Base-by-base conservation (phyloP, 1,140 invertebrate species). In the Neodiprion fabricii region DNA sequence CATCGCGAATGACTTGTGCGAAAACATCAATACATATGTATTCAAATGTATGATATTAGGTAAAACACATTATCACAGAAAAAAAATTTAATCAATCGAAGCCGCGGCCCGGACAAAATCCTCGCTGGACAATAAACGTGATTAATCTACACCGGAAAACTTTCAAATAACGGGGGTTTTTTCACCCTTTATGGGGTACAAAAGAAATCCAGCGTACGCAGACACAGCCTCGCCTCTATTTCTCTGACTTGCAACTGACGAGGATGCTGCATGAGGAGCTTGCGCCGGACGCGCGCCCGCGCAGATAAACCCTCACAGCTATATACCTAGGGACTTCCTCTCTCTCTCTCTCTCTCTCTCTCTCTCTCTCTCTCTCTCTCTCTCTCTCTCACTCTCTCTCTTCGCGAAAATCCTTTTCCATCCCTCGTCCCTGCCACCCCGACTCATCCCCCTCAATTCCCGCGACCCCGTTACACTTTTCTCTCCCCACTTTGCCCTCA, bases 231-330 rank as follows among this genome's bases (percentile, higher is more conserved):
- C 85, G 84, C 84, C 82, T 84, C 85, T 83, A 85, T 85, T 84
- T 80, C 28, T 40, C 86, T 81, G 81, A 87, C 76, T 84, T 85
- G 83, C 83, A 83, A 87, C 86, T 88, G 86, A 85, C 80, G 81
- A 82, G 79, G 84, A 87, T 84, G 86, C 87, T 85, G 86, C 81
- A 82, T 75, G 82, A 79, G 86, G 85, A 85, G 83, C 86, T 86
- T 86, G 84, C 85, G 85, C 84, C 83, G 79, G 80, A 74, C 69
- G 82, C 78, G 81, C 84, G 83, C 82, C 80, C 83, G 85, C 85
- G 86, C 87, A 86, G 79, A 82, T 77, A 78, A 80, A 81, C 28
- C 77, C 77, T 79, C 78, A 75, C 71, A 14, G 68, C 68, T 8
- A 69, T 47, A 14, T 28, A 47, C 68, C 23, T 21, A 12, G 11